These are phyloP conservation scores for Cyrtonyx montezumae DNA, from an alignment of 2,113 vertebrate species.

Conservation along the genomic window DNA sequence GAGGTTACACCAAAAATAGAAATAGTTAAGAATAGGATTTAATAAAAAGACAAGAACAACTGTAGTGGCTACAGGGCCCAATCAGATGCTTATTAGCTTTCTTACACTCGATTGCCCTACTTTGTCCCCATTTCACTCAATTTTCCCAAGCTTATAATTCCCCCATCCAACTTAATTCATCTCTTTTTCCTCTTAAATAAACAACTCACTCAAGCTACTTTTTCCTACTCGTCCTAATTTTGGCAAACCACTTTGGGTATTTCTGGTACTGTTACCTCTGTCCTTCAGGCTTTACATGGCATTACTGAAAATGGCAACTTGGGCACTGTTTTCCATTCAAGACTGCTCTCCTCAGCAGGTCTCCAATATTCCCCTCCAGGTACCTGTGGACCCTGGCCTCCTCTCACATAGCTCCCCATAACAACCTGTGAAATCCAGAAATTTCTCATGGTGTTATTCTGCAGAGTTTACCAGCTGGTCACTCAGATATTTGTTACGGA, in stretches of 20 bases:
- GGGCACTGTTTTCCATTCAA: neutral
- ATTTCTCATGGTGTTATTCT: neutral
- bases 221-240: neutral
- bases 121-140: neutral
- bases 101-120: neutral
- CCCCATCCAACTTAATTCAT: neutral
- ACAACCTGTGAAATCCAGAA: neutral
- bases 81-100: neutral
- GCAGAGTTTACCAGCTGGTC: neutral
- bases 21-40: neutral
- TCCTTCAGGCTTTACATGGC: neutral
- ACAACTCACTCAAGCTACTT: neutral
- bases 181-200: neutral
- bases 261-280: neutral
- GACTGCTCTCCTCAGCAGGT: neutral
- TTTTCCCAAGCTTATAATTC: neutral
- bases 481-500: neutral
- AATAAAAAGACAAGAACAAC: neutral
- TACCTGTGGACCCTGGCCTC: neutral
- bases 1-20: neutral
- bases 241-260: neutral
- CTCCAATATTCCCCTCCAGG: neutral
- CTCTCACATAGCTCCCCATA: neutral
- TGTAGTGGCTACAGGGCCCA: neutral
- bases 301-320: neutral